These are phyloP conservation scores for Nibea coibor DNA, from an alignment of 2,113 vertebrate species.

Conservation along the genomic window DNA sequence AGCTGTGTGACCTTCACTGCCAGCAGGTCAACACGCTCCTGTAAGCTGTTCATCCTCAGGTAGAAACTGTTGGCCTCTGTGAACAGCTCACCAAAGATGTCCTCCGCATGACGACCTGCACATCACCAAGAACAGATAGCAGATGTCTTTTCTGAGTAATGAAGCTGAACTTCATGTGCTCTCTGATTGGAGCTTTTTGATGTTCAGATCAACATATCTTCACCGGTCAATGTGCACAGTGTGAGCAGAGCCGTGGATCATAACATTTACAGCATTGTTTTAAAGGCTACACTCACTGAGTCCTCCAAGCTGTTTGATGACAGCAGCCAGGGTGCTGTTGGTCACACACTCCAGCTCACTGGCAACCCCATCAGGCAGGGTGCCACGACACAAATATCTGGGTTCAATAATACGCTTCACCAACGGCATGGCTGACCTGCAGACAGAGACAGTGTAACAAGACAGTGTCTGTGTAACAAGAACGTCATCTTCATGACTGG, in stretches of 20 bases:
- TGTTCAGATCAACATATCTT: no score
- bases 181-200: no score
- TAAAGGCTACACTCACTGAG: slow-evolving; percentile 83
- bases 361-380: slow-evolving; percentile 86
- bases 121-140: not conserved
- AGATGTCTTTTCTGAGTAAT: not conserved
- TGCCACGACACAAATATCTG: slow-evolving; percentile 86
- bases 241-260: not conserved
- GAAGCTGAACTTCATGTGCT: no score
- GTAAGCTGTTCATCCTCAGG: slow-evolving; percentile 88
- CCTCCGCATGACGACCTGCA: slow-evolving; percentile 89
- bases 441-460: not conserved
- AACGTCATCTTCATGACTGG: no score
- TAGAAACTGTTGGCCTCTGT: slow-evolving; percentile 90
- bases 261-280: no score
- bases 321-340: slow-evolving; percentile 89
- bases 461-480: no score
- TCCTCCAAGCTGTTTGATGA: slow-evolving; percentile 91
- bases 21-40: slow-evolving; percentile 90
- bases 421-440: slow-evolving; percentile 39
- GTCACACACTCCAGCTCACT: slow-evolving; percentile 90
- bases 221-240: not conserved
- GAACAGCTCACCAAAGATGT: slow-evolving; percentile 90
- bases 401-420: slow-evolving; percentile 83
- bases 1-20: slow-evolving; percentile 91